Base-by-base conservation (phyloP, 2,113 vertebrate species). In the Meriones unguiculatus region DNA sequence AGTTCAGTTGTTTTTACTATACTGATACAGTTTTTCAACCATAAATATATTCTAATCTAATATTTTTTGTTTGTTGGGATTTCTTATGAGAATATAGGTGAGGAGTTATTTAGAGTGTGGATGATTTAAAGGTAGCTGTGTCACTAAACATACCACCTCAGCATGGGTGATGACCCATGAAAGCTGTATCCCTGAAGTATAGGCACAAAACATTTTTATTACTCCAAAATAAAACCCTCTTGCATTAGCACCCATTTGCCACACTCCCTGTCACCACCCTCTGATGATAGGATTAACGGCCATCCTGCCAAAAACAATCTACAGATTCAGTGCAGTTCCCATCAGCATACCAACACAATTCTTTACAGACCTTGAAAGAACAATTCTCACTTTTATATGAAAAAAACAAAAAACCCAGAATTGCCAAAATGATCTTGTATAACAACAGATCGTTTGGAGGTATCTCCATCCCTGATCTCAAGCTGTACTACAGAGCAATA, bases 201-300 rank as follows among this genome's bases (percentile, higher is more conserved):
- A 54, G 50, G 50, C 50, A 65, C 41, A 86, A 46, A 46, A 50
- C 62, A 32, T 67, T 95, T 97, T 94, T 41, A 89, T 96, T 22
- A 32, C 18, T 25, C 35, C 24, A 25, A 18, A 70, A 46, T 64
- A 80, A 93, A 75, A 86, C 13, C 32, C 11, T 85, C 5, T 75
- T 88, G 17, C 28, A 28, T 80, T 70, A 96, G 69, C 14, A 70
- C 54, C 91, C 70, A 78, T n/a, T 90, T 41, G 28, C 59, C 57
- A 17, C 7, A 8, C 7, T 18, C 11, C 78, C 30, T 3, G 25
- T 50, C 28, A 25, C 30, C 41, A 86, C 5, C 57, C 46, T 95
- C 52, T 94, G 41, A 65, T 91, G 64, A 89, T 86, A 46, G 46
- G 46, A 46, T 46, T 46, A 46, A 46, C 46, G 46, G 46, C 46